Base-by-base conservation (phyloP, 2,888 invertebrate species). In the Seladonia tumulorum region DNA sequence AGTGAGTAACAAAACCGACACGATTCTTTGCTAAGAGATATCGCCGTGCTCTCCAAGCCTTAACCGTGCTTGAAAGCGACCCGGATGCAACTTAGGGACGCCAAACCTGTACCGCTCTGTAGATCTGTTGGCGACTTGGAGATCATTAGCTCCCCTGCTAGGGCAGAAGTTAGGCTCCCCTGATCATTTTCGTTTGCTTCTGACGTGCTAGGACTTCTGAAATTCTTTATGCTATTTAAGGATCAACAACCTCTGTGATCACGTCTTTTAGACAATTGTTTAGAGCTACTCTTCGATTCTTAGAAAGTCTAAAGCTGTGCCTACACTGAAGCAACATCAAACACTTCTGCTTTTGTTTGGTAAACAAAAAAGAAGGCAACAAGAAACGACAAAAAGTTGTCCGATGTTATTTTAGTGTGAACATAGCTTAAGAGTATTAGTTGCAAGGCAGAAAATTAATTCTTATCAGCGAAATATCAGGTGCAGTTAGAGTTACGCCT, bases 1-100 rank as follows among this genome's bases (percentile, higher is more conserved):
- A 35, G 88, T 91, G 70, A 91, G 90, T 89, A 84, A 45, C 75
- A 79, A 49, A 83, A 73, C 66, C 66, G 29, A 29, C 57, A 66
- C 45, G 45, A 78, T 57, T 81, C 60, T 47, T 78, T 57, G n/a
- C 49, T 79, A 60, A 14, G 29, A 68, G 73, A 76, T 73, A 71
- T 68, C 25, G 47, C 49, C 25, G 2, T 14, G 57, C 42, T 42
- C 22, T 70, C 2, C 25, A 68, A 25, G 18, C 39, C 14, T 39
- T 25, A 22, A 35, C n/a, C 42, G 7, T 18, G 47, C 25, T 16
- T 8, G 70, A 70, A 42, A n/a, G 2, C 70, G 18, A 68, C 22
- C 39, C 35, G 68, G 63, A 63, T 63, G 18, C 18, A 63, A 63
- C 63, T 63, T 29, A 8, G 29, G 57, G 35, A 63, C 29, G 63